Conservation (phyloP, 2,888 invertebrate species). For the Xanthorhoe designata region DNA sequence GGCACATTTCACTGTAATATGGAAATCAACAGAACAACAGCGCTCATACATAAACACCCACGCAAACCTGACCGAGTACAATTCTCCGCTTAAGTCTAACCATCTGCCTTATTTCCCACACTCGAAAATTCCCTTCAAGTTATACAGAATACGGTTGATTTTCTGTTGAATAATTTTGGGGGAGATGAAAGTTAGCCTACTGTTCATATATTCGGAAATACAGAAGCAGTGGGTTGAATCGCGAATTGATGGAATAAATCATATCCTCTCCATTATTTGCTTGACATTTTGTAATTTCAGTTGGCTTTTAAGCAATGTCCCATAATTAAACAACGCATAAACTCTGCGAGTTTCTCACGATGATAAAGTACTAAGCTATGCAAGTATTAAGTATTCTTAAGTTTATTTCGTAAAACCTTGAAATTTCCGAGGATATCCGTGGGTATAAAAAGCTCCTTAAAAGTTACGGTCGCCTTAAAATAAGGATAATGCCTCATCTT, state of each 20-base stretch:
- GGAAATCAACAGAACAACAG: slow-evolving; percentile 32
- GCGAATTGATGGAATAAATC: slow-evolving; percentile 32
- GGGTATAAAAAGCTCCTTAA: slow-evolving; percentile 17
- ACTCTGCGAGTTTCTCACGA: neutral
- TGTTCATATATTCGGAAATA: slow-evolving; percentile 15
- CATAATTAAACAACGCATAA: neutral
- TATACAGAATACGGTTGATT: neutral
- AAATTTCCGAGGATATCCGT: slow-evolving; percentile 14
- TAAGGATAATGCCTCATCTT: slow-evolving; percentile 9
- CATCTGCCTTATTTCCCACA: neutral
- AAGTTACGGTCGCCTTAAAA: slow-evolving; percentile 18
- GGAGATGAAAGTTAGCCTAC: slow-evolving; percentile 1
- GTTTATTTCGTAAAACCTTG: slow-evolving; percentile 7
- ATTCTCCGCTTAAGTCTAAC: slow-evolving; percentile 10
- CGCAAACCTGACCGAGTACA: slow-evolving; percentile 24
- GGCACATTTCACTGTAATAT: slow-evolving; percentile 22
- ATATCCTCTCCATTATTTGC: slow-evolving; percentile 26
- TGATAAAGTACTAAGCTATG: neutral
- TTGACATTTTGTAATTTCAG: slow-evolving; percentile 26
- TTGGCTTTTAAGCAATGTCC: neutral
- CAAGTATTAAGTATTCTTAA: neutral
- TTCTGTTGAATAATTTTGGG: neutral
- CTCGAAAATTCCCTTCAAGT: neutral
- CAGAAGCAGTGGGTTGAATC: slow-evolving; percentile 27
- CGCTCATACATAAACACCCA: slow-evolving; percentile 29